Conservation (phyloP, 2,888 invertebrate species). For the Agrotis puta region DNA sequence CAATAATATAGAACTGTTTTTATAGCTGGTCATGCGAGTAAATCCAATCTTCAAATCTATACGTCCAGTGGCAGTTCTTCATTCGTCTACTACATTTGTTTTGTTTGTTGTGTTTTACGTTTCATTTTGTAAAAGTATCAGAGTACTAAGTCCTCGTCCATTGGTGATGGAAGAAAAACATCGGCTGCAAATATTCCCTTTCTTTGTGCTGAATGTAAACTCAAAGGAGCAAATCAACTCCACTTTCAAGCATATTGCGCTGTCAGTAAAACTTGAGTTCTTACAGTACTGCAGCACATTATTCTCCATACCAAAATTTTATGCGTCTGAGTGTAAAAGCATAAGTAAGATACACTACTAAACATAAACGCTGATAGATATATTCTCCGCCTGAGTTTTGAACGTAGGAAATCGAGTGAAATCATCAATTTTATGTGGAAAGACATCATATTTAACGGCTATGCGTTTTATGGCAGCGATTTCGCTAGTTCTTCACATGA, state of each 20-base stretch:
- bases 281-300: constrained; percentile 14
- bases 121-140: background rate
- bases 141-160: background rate
- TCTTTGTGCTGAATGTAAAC: constrained; percentile 22
- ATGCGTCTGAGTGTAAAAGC: constrained; percentile 9
- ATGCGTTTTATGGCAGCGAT: constrained; percentile 42
- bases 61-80: constrained; percentile 16
- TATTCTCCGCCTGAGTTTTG: constrained; percentile 17
- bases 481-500: constrained; percentile 32
- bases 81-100: background rate
- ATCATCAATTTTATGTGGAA: constrained; percentile 35
- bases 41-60: constrained; percentile 39
- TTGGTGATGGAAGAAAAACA: constrained; percentile 31
- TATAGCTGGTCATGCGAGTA: constrained; percentile 36
- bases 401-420: constrained; percentile 30
- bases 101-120: background rate
- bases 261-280: constrained; percentile 20
- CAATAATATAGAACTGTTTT: constrained; percentile 61
- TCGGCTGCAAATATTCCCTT: constrained; percentile 7
- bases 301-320: constrained; percentile 2
- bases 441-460: constrained; percentile 57
- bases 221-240: constrained; percentile 26
- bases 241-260: constrained; percentile 17
- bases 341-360: constrained; percentile 21
- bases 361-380: constrained; percentile 47